Percentiles rank a stretch among this genome's conserved stretches.
Conservation (phyloP, 2,888 invertebrate genomes). For the Athalia cordata region DNA sequence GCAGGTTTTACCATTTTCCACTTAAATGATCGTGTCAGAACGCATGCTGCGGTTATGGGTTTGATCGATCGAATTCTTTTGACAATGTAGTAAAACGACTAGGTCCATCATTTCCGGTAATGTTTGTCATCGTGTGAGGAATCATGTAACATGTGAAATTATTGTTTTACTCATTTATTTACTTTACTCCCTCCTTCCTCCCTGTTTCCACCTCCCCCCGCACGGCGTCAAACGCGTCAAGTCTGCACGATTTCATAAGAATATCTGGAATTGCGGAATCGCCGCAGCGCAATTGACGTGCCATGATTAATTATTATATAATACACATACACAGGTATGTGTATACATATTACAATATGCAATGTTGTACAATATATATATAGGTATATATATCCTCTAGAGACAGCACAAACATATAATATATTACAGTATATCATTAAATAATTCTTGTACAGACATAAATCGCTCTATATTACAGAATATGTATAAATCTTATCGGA, state of each 20-base stretch:
- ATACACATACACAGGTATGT: too few species aligned
- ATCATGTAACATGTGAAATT: too few species aligned
- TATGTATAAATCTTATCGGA: conserved; percentile 25
- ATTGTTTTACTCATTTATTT: too few species aligned
- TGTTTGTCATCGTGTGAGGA: too few species aligned
- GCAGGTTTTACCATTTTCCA: too few species aligned
- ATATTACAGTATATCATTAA: conserved; percentile 63
- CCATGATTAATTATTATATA: neutral
- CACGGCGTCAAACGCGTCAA: too few species aligned
- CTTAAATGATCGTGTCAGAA: too few species aligned
- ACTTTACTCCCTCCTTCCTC: neutral
- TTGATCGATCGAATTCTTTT: too few species aligned
- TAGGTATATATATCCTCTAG: conserved; percentile 57
- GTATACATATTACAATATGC: too few species aligned
- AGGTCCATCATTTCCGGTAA: too few species aligned
- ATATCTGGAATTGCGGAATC: neutral
- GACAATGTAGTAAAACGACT: too few species aligned
- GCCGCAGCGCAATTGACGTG: neutral
- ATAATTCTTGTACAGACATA: conserved; percentile 45
- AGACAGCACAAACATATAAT: conserved; percentile 68
- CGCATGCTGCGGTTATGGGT: too few species aligned
- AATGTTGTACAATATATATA: conserved; percentile 51
- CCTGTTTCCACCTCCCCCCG: neutral
- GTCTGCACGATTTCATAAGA: neutral
- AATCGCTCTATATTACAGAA: conserved; percentile 35